Conservation (phyloP, 2,797 vertebrate species). For the Peromyscus melanophrys region DNA sequence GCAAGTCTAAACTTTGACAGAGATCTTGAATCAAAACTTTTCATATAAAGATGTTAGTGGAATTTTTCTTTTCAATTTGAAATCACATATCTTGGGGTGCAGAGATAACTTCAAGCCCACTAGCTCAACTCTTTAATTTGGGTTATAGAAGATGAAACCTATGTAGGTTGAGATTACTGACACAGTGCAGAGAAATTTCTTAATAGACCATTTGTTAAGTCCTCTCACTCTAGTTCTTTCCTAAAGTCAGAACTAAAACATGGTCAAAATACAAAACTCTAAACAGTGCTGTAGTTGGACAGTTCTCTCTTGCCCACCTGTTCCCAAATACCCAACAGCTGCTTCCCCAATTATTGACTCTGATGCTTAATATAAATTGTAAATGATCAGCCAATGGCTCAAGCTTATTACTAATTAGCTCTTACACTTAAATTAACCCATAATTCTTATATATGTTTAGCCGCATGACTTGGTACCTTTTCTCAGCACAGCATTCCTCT, state of each 20-base stretch:
- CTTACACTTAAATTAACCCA: too few species aligned
- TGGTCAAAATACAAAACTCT: background rate
- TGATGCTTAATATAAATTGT: too few species aligned
- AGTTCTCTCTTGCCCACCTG: too few species aligned
- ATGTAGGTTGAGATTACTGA: background rate
- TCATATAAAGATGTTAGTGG: background rate
- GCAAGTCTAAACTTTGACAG: slow-evolving; percentile 16
- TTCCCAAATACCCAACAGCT: too few species aligned
- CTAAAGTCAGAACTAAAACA: background rate
- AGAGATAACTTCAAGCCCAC: slow-evolving; percentile 28
- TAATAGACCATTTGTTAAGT: background rate
- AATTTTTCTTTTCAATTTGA: background rate
- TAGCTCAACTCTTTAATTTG: background rate
- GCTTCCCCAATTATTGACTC: too few species aligned
- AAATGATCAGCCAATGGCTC: too few species aligned
- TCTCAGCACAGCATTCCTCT: too few species aligned
- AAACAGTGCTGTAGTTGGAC: background rate
- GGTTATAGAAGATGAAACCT: background rate
- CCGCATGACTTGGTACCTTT: too few species aligned
- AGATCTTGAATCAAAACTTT: slow-evolving; percentile 27
- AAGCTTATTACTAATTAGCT: too few species aligned
- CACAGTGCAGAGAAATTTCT: background rate
- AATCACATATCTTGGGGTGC: background rate
- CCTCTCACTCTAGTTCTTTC: background rate
- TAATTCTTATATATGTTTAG: too few species aligned